Evolutionary conservation across 2,797 vertebrate genomes (phyloP), one percentile per base, ranked within the genome.

Genomic region (Crenichthys baileyi): DNA sequence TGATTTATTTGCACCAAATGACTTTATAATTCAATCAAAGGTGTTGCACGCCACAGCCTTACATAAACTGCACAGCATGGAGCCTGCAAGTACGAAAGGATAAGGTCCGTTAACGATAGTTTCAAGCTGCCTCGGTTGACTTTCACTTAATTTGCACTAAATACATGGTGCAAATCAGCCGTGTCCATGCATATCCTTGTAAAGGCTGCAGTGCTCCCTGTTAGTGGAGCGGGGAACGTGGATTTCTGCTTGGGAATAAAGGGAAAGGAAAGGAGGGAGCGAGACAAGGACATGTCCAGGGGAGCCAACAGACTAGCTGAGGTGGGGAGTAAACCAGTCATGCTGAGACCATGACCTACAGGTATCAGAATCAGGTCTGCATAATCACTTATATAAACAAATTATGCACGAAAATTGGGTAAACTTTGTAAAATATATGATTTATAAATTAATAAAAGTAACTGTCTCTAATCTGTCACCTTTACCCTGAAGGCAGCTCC

Each of bases 121-220:
- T 79, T 83, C 72, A 61, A 75, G 16, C 73, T 75, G 71, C 74
- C 81, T 58, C 44, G 6, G 71, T 84, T 41, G 65, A 90, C 90
- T 89, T 89, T 84, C 83, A 83, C 91, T 92, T 88, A 79, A 92
- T 92, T 92, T 88, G 83, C 87, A 76, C 79, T 72, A 79, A 86
- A 81, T 85, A 67, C 83, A 85, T 72, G 76, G 71, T 85, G 83
- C 81, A 89, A 88, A 93, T 87, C 78, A 82, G 88, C 93, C 90
- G 31, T 91, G 94, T 80, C 86, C 36, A 12, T 91, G 91, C 95
- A 90, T 77, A 93, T 92, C 91, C 90, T 80, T 71, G 81, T 53
- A 11, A 61, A 78, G 77, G 86, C 79, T 83, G 79, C 86, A 63
- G 58, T 56, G 86, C 84, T 90, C 78, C 79, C 63, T 82, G 74